Conservation (phyloP, 2,888 invertebrate genomes). For the Sturmia bella region DNA sequence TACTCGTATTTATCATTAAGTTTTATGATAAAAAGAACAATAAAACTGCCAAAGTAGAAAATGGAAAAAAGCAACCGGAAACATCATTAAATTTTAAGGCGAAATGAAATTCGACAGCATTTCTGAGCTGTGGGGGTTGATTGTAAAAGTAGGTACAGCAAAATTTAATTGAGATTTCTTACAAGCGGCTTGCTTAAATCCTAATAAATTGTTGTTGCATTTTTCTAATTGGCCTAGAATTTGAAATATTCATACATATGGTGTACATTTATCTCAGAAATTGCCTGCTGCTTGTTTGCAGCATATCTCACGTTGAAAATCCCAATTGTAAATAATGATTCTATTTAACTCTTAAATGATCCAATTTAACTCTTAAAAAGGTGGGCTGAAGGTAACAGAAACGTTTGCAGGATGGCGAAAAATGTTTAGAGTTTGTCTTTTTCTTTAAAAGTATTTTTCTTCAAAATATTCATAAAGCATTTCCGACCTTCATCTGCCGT, state of each 20-base stretch:
- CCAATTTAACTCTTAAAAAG: no score
- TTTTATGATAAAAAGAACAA: constrained; percentile 58
- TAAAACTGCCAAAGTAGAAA: constrained; percentile 54
- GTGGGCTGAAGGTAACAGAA: no score
- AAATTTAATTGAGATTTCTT: constrained; percentile 24
- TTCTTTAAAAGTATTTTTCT: no score
- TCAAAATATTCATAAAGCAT: no score
- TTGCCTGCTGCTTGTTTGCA: no score
- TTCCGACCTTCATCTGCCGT: background rate
- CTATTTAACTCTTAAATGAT: no score
- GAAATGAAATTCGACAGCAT: constrained; percentile 8
- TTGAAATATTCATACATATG: no score
- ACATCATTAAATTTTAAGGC: constrained; percentile 50
- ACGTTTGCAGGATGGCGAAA: no score
- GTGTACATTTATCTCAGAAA: no score
- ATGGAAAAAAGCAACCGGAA: constrained; percentile 30
- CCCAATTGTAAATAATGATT: no score
- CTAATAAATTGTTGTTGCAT: background rate
- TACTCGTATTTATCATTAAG: constrained; percentile 59
- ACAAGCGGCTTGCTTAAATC: background rate
- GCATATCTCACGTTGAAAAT: no score
- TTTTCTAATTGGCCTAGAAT: background rate
- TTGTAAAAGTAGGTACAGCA: constrained; percentile 2
- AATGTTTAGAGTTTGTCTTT: no score
- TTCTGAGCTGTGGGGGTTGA: constrained; percentile 17